phyloP scores from a whole-genome alignment of 1,140 invertebrate genomes.

The Panagrolaimus sp. region DNA sequence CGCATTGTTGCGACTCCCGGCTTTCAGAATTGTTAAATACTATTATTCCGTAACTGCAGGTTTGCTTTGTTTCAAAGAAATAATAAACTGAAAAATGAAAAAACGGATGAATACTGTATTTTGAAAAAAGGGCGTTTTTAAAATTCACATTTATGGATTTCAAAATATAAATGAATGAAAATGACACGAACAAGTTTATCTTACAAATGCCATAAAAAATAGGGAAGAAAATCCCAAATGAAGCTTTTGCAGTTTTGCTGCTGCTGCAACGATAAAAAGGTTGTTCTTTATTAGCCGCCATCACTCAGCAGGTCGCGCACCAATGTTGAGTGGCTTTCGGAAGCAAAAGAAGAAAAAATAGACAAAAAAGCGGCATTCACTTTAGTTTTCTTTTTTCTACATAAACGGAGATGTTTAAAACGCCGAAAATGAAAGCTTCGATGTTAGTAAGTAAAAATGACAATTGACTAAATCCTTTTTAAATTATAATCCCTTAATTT shows the following conservation, averaged over 20 bases:
- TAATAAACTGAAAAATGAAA: not conserved
- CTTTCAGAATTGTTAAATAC: not conserved
- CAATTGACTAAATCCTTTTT: too few species aligned
- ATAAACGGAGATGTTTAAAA: not conserved
- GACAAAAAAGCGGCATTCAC: not conserved
- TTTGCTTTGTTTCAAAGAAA: not conserved
- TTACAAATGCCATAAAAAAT: too few species aligned
- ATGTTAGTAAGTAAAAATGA: too few species aligned
- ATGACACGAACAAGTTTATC: not conserved
- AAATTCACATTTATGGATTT: not conserved
- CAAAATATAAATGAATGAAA: not conserved
- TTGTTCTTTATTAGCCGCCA: conserved; percentile 15
- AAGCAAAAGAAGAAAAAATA: not conserved
- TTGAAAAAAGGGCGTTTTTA: not conserved
- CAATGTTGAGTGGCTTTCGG: conserved; percentile 14
- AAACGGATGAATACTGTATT: not conserved
- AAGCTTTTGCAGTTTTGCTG: not conserved
- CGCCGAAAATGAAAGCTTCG: not conserved
- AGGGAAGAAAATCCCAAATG: not conserved
- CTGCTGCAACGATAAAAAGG: not conserved
- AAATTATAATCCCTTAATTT: not conserved
- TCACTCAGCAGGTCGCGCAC: conserved; percentile 18
- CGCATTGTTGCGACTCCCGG: conserved; percentile 15
- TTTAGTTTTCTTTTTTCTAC: conserved; percentile 1
- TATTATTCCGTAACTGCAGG: not conserved